These are phyloP conservation scores for Loxodonta africana DNA, from an alignment of 2,113 vertebrate species.

Conservation along the genomic window DNA sequence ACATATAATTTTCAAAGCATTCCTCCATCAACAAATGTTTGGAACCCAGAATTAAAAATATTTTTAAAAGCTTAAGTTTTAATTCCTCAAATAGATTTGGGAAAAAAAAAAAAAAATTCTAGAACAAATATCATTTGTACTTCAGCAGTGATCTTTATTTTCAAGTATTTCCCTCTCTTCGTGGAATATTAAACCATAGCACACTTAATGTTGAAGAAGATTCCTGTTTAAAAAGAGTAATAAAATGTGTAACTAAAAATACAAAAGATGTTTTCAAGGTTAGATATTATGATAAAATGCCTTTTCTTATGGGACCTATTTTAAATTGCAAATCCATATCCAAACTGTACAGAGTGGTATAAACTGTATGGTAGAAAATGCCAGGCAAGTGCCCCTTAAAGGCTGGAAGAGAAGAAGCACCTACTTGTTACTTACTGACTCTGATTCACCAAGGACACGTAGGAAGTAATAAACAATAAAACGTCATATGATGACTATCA, in stretches of 20 bases:
- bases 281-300: not conserved
- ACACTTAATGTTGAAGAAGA: not conserved
- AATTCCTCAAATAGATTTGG: not conserved
- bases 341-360: not conserved
- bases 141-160: not conserved
- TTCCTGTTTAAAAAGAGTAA: not conserved
- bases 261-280: not conserved
- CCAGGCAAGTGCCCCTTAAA: not conserved
- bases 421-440: not conserved
- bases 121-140: not conserved
- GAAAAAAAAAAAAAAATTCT: not conserved
- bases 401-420: not conserved
- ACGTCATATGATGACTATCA: not conserved
- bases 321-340: not conserved
- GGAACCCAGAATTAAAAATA: not conserved
- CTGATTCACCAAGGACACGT: not conserved
- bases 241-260: too few species aligned
- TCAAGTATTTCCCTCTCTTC: not conserved
- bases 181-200: not conserved
- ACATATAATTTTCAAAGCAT: not conserved
- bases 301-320: not conserved
- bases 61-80: too few species aligned
- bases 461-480: not conserved
- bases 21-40: not conserved
- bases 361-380: not conserved